phyloP scores from a whole-genome alignment of 2,797 vertebrate species.

The Pampus argenteus region DNA sequence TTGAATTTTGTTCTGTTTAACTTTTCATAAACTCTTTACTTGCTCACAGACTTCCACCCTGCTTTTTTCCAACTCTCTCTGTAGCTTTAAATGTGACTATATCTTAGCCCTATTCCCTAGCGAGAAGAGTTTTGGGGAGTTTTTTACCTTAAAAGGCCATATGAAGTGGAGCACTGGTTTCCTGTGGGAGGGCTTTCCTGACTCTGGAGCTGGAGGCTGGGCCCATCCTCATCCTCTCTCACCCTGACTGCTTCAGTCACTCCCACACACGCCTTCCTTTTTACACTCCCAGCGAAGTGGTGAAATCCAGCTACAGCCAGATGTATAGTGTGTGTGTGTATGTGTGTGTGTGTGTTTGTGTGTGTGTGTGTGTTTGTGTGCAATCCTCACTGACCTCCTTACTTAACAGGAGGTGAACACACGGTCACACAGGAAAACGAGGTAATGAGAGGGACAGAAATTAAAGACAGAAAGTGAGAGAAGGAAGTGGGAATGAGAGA shows the following conservation, averaged over 20 bases:
- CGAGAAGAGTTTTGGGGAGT: slow-evolving; percentile 76
- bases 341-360: slow-evolving; percentile 5
- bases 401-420: slow-evolving; percentile 61
- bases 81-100: slow-evolving; percentile 76
- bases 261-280: slow-evolving; percentile 55
- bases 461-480: slow-evolving; percentile 5
- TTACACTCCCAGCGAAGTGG: slow-evolving; percentile 53
- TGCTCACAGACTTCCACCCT: slow-evolving; percentile 28
- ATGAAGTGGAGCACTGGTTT: slow-evolving; percentile 74
- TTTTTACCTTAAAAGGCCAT: slow-evolving; percentile 88
- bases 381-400: slow-evolving; percentile 22
- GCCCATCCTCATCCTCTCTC: slow-evolving; percentile 73
- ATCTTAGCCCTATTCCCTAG: slow-evolving; percentile 74
- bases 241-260: slow-evolving; percentile 48
- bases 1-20: slow-evolving; percentile 6
- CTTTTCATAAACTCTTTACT: slow-evolving; percentile 38
- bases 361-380: slow-evolving; percentile 11
- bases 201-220: slow-evolving; percentile 68
- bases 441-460: slow-evolving; percentile 38
- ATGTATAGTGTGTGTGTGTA: slow-evolving; percentile 45
- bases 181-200: slow-evolving; percentile 84
- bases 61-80: slow-evolving; percentile 30
- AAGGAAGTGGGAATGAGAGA: slow-evolving; percentile 30
- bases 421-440: slow-evolving; percentile 55
- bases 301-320: slow-evolving; percentile 68